These are phyloP conservation scores for Lynx canadensis DNA, from an alignment of 2,113 vertebrate species.

Conservation along the genomic window DNA sequence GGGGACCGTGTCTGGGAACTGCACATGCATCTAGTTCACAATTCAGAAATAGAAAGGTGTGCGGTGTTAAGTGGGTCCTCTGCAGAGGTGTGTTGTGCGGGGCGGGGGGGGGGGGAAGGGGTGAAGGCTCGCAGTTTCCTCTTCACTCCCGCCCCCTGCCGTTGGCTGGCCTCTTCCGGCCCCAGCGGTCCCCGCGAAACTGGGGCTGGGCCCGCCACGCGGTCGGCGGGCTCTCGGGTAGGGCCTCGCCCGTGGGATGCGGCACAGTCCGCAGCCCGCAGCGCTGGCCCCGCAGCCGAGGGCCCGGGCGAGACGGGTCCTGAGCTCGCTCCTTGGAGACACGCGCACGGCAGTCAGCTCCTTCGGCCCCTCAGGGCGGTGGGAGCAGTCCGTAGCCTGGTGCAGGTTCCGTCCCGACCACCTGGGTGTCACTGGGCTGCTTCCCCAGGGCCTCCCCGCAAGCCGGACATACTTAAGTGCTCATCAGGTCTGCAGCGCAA, in stretches of 20 bases:
- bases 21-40: rapidly evolving
- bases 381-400: not conserved
- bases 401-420: too few species aligned
- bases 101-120: too few species aligned
- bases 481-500: not conserved
- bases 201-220: rapidly evolving
- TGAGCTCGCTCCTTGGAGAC: rapidly evolving
- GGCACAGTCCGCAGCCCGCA: rapidly evolving
- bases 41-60: rapidly evolving
- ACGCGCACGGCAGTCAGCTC: rapidly evolving
- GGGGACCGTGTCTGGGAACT: too few species aligned
- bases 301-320: not conserved
- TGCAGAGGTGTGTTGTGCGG: rapidly evolving
- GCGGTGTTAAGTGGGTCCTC: rapidly evolving
- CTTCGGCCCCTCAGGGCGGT: not conserved
- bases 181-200: not conserved
- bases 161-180: rapidly evolving
- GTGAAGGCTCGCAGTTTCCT: rapidly evolving
- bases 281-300: rapidly evolving
- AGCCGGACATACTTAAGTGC: not conserved
- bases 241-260: rapidly evolving
- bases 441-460: not conserved
- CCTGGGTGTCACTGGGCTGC: too few species aligned
- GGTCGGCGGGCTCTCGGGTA: not conserved
- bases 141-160: rapidly evolving